phyloP scores from a whole-genome alignment of 2,113 vertebrate species.

The Mystacornis crossleyi region DNA sequence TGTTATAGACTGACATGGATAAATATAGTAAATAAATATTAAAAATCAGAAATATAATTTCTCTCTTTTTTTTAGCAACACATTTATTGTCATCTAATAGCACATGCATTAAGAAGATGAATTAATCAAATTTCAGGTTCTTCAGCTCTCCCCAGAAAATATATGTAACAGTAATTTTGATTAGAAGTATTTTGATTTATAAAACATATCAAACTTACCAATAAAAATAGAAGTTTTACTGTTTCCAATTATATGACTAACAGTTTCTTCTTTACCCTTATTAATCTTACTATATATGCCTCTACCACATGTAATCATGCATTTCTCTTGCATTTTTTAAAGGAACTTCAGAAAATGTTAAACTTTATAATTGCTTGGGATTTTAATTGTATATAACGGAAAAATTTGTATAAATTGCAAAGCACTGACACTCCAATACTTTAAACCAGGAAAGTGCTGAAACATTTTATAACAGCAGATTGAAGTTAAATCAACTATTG shows the following conservation, averaged over 20 bases:
- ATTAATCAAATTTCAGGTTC: not conserved
- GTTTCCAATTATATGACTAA: not conserved
- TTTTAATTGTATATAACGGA: conserved; percentile 8
- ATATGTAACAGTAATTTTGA: not conserved
- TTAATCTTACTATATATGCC: not conserved
- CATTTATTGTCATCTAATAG: not conserved
- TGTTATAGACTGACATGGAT: not conserved
- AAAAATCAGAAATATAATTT: not conserved
- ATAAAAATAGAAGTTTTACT: conserved; percentile 2
- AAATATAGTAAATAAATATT: not conserved
- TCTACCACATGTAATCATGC: not conserved
- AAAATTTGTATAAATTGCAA: conserved; percentile 29
- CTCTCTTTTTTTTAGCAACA: not conserved
- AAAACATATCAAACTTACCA: not conserved
- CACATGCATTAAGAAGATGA: not conserved
- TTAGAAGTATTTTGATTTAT: conserved; percentile 23
- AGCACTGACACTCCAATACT: not conserved
- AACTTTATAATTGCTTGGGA: not conserved
- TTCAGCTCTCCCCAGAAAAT: not conserved
- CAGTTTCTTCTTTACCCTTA: not conserved
- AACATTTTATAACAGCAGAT: conserved; percentile 42
- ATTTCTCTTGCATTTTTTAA: conserved; percentile 9
- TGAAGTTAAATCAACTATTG: conserved; percentile 60
- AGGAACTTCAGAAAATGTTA: not conserved
- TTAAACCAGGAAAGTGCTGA: conserved; percentile 30